These are phyloP conservation scores for Trissolcus japonicus DNA, from an alignment of 2,888 invertebrate species.

Conservation along the genomic window DNA sequence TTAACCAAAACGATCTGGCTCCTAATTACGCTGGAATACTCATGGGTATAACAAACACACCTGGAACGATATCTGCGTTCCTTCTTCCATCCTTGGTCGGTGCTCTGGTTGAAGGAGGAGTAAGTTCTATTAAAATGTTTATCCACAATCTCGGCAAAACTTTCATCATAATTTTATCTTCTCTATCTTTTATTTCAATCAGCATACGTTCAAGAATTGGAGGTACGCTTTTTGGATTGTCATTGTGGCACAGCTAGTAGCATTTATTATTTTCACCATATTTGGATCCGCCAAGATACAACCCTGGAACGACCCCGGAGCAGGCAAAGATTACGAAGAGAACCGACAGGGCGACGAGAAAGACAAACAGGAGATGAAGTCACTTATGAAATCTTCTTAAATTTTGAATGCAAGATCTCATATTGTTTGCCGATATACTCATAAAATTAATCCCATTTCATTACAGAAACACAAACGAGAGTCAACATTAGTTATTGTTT, in stretches of 20 bases:
- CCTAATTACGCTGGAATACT: conserved; percentile 73
- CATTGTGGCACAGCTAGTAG: conserved; percentile 63
- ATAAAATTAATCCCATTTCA: background rate
- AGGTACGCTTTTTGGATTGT: conserved; percentile 68
- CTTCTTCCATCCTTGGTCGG: conserved; percentile 70
- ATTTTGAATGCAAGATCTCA: conserved; percentile 25
- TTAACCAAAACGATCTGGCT: conserved; percentile 72
- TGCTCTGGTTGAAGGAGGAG: conserved; percentile 65
- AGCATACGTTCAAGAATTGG: conserved; percentile 72
- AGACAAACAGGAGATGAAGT: conserved; percentile 33
- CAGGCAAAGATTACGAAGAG: conserved; percentile 33
- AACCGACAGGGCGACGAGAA: conserved; percentile 23
- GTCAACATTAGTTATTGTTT: too few relatives aligned
- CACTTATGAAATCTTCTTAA: conserved; percentile 43
- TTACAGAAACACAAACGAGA: too few relatives aligned
- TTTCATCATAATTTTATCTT: too few relatives aligned
- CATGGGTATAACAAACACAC: conserved; percentile 74
- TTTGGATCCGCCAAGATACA: conserved; percentile 72
- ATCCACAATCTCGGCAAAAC: background rate
- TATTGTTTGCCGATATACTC: conserved; percentile 20
- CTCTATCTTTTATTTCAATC: conserved; percentile 8
- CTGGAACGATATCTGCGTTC: conserved; percentile 72
- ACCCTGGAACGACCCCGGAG: conserved; percentile 68
- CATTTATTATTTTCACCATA: conserved; percentile 63
- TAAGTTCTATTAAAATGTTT: conserved; percentile 56